Conservation (phyloP, 2,888 invertebrate species). For the Abscondita cerata region DNA sequence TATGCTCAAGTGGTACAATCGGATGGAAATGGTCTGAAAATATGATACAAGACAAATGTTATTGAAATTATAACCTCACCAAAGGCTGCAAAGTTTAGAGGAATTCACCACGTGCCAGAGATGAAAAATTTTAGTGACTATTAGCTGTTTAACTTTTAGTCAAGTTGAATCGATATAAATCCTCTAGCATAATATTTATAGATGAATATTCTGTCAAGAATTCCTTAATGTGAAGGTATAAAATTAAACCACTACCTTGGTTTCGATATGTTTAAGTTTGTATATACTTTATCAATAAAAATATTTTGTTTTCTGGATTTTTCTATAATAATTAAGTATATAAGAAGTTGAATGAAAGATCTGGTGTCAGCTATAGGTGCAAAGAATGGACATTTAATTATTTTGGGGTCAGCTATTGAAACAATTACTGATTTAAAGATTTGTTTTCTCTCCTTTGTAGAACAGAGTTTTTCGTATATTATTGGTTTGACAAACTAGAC, state of each 20-base stretch:
- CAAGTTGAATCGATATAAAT: no score
- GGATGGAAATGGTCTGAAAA: neutral
- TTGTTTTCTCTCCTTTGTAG: no score
- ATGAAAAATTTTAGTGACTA: neutral
- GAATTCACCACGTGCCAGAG: neutral
- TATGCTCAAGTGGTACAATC: neutral
- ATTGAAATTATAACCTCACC: conserved; percentile 2
- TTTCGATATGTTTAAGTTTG: no score
- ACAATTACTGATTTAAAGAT: no score
- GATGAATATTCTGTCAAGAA: no score
- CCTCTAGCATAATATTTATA: no score
- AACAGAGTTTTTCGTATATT: no score
- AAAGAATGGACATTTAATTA: neutral
- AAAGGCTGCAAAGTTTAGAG: neutral
- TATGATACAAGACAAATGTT: neutral
- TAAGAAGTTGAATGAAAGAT: neutral
- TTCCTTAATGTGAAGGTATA: no score
- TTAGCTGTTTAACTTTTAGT: conserved; percentile 4
- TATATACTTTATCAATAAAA: conserved; percentile 1
- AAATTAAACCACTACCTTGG: no score
- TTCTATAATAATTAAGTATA: neutral
- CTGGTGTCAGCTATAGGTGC: conserved; percentile 1
- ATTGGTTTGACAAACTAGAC: no score
- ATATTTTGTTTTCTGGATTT: neutral
- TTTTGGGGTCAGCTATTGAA: no score